These are phyloP conservation scores for Icerya purchasi DNA, from an alignment of 2,888 invertebrate species.

Conservation along the genomic window DNA sequence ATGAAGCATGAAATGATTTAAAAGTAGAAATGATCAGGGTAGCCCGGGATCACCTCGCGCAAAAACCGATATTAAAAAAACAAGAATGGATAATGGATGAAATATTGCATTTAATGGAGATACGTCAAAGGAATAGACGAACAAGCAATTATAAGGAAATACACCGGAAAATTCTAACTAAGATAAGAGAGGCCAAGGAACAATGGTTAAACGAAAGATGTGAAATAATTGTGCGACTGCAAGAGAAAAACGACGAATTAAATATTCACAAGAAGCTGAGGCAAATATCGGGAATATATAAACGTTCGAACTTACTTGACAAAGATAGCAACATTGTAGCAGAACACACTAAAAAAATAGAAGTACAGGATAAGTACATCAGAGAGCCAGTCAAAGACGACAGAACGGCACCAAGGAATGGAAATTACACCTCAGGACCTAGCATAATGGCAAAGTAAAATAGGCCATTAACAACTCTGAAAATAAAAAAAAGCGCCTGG, in stretches of 20 bases:
- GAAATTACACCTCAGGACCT: too few species aligned
- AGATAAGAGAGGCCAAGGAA: not conserved
- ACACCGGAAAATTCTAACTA: not conserved
- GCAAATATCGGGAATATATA: not conserved
- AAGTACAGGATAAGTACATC: not conserved
- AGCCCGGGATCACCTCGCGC: not conserved
- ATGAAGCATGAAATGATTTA: not conserved
- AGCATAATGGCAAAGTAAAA: too few species aligned
- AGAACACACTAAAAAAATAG: not conserved
- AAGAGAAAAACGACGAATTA: not conserved
- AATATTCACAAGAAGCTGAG: not conserved
- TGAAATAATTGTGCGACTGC: not conserved
- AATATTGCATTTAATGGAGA: not conserved
- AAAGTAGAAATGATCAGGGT: not conserved
- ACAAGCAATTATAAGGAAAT: not conserved
- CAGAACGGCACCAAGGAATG: too few species aligned
- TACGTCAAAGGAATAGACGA: not conserved
- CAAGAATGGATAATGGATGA: not conserved
- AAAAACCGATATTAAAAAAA: not conserved
- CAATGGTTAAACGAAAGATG: not conserved
- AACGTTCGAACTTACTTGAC: not conserved
- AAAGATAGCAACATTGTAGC: not conserved
- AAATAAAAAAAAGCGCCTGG: too few species aligned
- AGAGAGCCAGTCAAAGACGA: too few species aligned
- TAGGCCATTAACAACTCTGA: too few species aligned